Evolutionary conservation across 64 coral and sea anemone genomes (phyloP).

Genomic region (Exaiptasia diaphana): DNA sequence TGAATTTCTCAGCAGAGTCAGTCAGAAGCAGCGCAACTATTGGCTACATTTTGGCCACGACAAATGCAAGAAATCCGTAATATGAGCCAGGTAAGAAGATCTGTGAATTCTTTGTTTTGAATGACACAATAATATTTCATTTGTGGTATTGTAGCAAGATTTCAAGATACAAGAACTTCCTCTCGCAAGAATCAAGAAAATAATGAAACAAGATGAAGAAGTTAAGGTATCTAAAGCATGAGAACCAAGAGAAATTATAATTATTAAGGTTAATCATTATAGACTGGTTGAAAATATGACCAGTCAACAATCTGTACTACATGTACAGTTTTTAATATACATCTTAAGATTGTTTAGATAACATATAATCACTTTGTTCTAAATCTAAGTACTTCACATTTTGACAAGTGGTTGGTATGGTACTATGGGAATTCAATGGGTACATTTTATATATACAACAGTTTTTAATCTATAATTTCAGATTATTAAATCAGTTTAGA

Average conservation of each 20-base stretch:
- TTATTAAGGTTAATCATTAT: background rate
- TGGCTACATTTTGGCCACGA: slow-evolving; percentile 92
- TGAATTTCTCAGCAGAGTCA: slow-evolving; percentile 28
- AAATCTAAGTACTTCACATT: too few species aligned
- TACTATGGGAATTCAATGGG: too few species aligned
- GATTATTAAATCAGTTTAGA: too few species aligned
- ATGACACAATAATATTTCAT: background rate
- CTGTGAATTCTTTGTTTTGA: background rate
- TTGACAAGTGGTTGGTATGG: too few species aligned
- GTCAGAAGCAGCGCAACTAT: slow-evolving; percentile 89
- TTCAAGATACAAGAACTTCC: slow-evolving; percentile 98
- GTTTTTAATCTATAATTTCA: too few species aligned
- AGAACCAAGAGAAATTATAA: background rate
- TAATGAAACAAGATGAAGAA: slow-evolving; percentile 99
- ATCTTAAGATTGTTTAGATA: too few species aligned
- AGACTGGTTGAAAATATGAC: too few species aligned
- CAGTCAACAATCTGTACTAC: too few species aligned
- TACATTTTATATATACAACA: too few species aligned
- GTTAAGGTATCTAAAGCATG: slow-evolving; percentile 83
- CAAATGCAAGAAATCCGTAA: slow-evolving; percentile 90
- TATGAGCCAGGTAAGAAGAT: slow-evolving; percentile 67
- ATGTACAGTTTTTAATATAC: too few species aligned
- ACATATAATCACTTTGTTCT: too few species aligned
- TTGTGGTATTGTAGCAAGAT: slow-evolving; percentile 61
- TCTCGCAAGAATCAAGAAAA: slow-evolving; percentile 98